Percentiles rank a stretch among this genome's conserved stretches.
These are phyloP conservation scores for Phyllotreta cruciferae DNA, from an alignment of 2,888 invertebrate species.

Conservation along the genomic window DNA sequence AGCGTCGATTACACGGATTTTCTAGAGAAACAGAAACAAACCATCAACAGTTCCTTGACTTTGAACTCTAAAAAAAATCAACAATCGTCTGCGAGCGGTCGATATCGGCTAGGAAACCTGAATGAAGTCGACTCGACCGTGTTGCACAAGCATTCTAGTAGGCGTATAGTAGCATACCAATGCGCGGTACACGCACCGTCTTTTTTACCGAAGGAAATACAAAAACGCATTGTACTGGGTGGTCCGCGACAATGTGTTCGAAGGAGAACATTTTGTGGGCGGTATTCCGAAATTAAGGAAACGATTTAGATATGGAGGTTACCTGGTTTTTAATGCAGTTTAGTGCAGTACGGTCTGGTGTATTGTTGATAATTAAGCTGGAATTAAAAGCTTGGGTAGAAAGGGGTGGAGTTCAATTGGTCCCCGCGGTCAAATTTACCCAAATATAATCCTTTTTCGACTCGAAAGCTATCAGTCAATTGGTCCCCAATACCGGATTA, in stretches of 20 bases:
- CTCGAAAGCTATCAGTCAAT: too few species aligned
- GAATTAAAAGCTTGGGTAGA: too few species aligned
- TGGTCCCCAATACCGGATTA: too few species aligned
- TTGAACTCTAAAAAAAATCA: slow-evolving; percentile 14
- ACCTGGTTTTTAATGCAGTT: not conserved
- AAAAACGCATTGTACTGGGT: slow-evolving; percentile 5
- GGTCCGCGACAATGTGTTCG: slow-evolving; percentile 3
- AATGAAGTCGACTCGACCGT: slow-evolving; percentile 12
- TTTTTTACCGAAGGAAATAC: not conserved
- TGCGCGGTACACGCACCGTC: slow-evolving; percentile 6
- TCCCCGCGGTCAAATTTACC: too few species aligned
- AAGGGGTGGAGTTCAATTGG: too few species aligned
- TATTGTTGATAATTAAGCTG: not conserved
- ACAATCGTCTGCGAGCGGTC: slow-evolving; percentile 9
- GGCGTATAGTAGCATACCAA: slow-evolving; percentile 16
- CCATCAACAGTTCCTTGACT: slow-evolving; percentile 10
- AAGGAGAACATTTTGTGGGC: slow-evolving; percentile 1
- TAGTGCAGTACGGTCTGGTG: too few species aligned
- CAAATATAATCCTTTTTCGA: too few species aligned
- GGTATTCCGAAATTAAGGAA: slow-evolving; percentile 2
- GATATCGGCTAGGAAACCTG: slow-evolving; percentile 7
- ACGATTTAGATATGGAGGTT: not conserved
- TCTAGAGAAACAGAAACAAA: not conserved
- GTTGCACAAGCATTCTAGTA: slow-evolving; percentile 12
- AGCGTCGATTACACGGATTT: too few species aligned